A percentile compares a stretch with the other conserved stretches of the same genome.
Evolutionary conservation across 2,797 vertebrate species (phyloP).

Genomic region (Lacerta viridis): DNA sequence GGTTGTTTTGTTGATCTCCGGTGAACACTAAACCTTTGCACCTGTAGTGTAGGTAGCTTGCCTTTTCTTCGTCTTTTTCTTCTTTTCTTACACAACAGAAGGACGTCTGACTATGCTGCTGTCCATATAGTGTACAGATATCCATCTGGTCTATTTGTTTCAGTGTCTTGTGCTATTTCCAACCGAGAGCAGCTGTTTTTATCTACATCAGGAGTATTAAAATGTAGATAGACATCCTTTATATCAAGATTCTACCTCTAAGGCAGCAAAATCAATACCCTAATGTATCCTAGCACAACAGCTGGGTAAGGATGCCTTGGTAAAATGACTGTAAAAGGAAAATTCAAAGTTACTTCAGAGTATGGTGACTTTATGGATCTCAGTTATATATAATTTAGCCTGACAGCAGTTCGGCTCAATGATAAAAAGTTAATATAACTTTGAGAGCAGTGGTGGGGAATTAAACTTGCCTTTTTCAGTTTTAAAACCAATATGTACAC

Average conservation of each 20-base stretch:
- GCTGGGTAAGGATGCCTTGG: background rate
- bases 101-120: background rate
- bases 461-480: background rate
- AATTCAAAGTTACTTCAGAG: background rate
- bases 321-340: conserved; percentile 7
- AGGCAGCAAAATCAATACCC: conserved; percentile 19
- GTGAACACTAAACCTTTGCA: background rate
- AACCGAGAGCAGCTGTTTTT: conserved; percentile 29
- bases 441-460: conserved; percentile 18
- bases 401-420: background rate
- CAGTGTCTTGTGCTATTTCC: conserved; percentile 1
- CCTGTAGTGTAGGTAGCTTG: background rate
- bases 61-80: background rate
- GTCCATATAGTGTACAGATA: background rate
- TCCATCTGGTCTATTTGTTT: conserved; percentile 35
- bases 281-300: conserved; percentile 26
- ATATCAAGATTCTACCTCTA: conserved; percentile 34
- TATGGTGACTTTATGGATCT: background rate
- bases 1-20: background rate
- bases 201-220: conserved; percentile 34
- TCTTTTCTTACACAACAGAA: background rate
- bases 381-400: background rate
- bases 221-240: conserved; percentile 45
- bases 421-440: conserved; percentile 13
- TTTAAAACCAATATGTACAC: conserved; percentile 3